These are phyloP conservation scores for Simalia tracyae DNA, from an alignment of 2,797 vertebrate species.

Conservation along the genomic window DNA sequence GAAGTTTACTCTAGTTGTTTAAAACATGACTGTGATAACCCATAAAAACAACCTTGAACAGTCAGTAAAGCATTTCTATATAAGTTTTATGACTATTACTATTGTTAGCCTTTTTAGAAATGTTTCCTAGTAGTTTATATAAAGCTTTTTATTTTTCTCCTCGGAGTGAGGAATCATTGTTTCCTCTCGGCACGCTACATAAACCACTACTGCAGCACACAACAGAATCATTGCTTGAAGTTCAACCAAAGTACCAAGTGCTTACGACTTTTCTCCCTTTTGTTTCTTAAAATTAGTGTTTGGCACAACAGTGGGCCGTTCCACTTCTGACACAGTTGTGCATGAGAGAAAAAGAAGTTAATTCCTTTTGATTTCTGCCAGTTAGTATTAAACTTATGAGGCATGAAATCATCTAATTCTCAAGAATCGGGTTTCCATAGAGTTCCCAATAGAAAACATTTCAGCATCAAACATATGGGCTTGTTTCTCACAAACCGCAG, in stretches of 20 bases:
- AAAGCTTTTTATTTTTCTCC: not conserved
- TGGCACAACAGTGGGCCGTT: slow-evolving; percentile 39
- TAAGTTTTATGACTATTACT: not conserved
- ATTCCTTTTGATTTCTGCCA: slow-evolving; percentile 68
- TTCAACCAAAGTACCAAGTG: slow-evolving; percentile 29
- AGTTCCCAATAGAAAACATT: slow-evolving; percentile 51
- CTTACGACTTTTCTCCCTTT: slow-evolving; percentile 2
- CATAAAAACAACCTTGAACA: not conserved
- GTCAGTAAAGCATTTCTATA: not conserved
- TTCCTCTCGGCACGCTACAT: not conserved
- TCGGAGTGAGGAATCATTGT: not conserved
- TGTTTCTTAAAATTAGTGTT: slow-evolving; percentile 40
- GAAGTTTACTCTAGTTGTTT: not conserved
- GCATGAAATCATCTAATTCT: slow-evolving; percentile 64
- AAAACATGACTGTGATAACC: not conserved
- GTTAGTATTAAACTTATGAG: slow-evolving; percentile 64
- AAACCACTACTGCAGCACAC: not conserved
- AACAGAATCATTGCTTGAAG: not conserved
- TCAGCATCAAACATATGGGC: slow-evolving; percentile 35
- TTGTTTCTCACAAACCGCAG: slow-evolving; percentile 45
- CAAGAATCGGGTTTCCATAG: slow-evolving; percentile 51
- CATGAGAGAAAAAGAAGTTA: slow-evolving; percentile 41
- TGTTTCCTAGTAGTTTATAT: not conserved
- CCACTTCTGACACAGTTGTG: slow-evolving; percentile 44
- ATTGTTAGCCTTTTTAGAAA: not conserved